phyloP scores from a whole-genome alignment of 1,140 invertebrate genomes.

The Phymorhynchus buccinoides region DNA sequence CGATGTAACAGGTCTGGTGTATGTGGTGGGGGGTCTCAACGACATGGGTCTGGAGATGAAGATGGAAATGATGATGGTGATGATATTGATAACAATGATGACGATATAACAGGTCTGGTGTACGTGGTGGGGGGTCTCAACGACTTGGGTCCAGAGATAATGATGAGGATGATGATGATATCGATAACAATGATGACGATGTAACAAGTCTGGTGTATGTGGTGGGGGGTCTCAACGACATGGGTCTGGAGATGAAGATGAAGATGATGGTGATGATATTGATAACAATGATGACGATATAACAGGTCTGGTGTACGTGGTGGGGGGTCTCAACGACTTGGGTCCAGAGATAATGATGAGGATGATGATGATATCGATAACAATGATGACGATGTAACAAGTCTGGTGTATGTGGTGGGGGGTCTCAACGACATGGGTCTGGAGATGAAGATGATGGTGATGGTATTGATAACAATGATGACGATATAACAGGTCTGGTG shows the following conservation, averaged over 20 bases:
- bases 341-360: conserved; percentile 85
- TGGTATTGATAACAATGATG: too few relatives aligned
- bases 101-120: too few relatives aligned
- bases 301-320: conserved; percentile 21
- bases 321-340: conserved; percentile 78
- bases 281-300: not conserved
- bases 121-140: not conserved
- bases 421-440: conserved; percentile 81
- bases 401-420: conserved; percentile 36
- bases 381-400: not conserved
- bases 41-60: conserved; percentile 85
- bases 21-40: conserved; percentile 72
- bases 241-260: conserved; percentile 84
- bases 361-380: conserved; percentile 66
- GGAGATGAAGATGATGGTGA: conserved; percentile 60
- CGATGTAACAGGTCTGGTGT: conserved; percentile 35
- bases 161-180: not conserved
- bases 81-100: too few relatives aligned
- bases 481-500: conserved; percentile 27
- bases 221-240: conserved; percentile 76
- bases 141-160: not conserved
- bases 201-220: not conserved
- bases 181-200: not conserved
- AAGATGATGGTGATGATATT: conserved; percentile 36
- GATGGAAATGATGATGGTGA: conserved; percentile 78